phyloP scores from a whole-genome alignment of 2,888 invertebrate genomes.

The Dasypolia templi region DNA sequence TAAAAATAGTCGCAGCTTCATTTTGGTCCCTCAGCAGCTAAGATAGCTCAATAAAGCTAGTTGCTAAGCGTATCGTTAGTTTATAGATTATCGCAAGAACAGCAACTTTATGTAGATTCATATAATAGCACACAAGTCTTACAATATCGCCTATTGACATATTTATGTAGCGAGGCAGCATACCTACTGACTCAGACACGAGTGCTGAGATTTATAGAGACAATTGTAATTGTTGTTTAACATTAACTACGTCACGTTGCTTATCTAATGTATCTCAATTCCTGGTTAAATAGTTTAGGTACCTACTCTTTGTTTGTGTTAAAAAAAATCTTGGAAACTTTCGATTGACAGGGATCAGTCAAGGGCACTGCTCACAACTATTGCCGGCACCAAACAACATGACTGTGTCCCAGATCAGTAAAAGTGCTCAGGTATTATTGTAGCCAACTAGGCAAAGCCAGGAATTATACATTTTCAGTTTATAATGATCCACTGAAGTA shows the following conservation, averaged over 20 bases:
- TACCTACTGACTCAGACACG: constrained; percentile 31
- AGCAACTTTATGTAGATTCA: background rate
- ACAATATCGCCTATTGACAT: constrained; percentile 49
- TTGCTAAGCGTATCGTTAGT: background rate
- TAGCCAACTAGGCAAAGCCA: background rate
- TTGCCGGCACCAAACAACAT: background rate
- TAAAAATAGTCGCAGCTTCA: too few relatives aligned
- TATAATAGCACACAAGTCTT: background rate
- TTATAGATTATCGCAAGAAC: constrained; percentile 21
- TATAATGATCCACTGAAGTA: background rate
- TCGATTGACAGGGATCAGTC: background rate
- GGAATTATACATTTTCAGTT: background rate
- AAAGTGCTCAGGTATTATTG: background rate
- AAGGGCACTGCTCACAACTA: background rate
- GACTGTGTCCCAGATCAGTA: background rate
- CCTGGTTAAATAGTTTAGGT: constrained; percentile 38
- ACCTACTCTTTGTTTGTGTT: background rate
- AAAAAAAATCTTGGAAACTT: constrained; percentile 1
- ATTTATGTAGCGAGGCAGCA: constrained; percentile 43
- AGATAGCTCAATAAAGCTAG: background rate
- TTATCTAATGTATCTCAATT: constrained; percentile 28
- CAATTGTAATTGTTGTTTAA: constrained; percentile 47
- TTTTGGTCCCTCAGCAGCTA: constrained; percentile 2
- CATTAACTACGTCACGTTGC: constrained; percentile 17
- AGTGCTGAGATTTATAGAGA: constrained; percentile 54